Evolutionary conservation across 2,888 invertebrate species (phyloP).

Genomic region (Halictus ligatus): DNA sequence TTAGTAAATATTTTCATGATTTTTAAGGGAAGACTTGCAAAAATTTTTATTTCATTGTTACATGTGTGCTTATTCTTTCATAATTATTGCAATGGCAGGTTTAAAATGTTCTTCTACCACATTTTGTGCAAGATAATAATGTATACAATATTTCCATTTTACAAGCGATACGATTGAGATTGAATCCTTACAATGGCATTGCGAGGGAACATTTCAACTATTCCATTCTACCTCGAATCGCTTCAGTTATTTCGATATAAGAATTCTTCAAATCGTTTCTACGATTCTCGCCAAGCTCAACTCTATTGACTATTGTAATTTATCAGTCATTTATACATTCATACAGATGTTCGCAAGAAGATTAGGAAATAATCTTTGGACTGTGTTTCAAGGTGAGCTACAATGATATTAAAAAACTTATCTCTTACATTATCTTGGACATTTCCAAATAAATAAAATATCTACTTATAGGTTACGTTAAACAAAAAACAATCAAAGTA

Average conservation of each 20-base stretch:
- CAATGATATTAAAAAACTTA: not conserved
- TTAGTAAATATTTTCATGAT: not conserved
- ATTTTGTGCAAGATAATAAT: not conserved
- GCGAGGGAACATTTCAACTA: slow-evolving; percentile 29
- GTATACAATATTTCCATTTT: not conserved
- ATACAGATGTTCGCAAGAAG: not conserved
- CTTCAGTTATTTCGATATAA: slow-evolving; percentile 26
- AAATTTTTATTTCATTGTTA: not conserved
- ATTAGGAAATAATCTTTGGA: not conserved
- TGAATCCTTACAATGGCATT: slow-evolving; percentile 18
- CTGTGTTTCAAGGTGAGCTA: no score
- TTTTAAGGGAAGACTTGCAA: not conserved
- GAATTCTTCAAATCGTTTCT: slow-evolving; percentile 32
- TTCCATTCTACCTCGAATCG: slow-evolving; percentile 27
- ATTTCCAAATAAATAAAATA: no score
- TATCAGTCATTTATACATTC: not conserved
- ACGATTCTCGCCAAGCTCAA: slow-evolving; percentile 12
- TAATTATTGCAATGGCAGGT: not conserved
- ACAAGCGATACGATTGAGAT: not conserved
- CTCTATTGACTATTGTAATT: slow-evolving; percentile 29
- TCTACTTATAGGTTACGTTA: not conserved
- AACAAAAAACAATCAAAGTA: not conserved
- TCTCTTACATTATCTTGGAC: no score
- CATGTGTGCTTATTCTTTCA: no score
- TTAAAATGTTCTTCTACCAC: not conserved